Evolutionary conservation across 2,797 vertebrate species (phyloP).

Genomic region (Anniella stebbinsi): DNA sequence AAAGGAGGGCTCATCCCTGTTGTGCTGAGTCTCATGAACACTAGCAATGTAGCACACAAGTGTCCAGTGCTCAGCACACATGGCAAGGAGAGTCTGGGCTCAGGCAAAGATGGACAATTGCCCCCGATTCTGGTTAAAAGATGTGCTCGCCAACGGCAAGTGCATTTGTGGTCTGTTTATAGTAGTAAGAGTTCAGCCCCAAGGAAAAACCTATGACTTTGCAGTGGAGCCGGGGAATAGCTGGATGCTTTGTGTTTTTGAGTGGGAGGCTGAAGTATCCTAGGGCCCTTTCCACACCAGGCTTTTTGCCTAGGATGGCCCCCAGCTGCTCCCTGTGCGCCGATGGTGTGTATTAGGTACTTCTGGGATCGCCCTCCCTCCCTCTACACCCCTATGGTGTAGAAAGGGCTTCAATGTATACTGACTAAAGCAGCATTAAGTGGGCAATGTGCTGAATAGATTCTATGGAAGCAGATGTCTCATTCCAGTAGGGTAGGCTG

Average conservation of each 20-base stretch:
- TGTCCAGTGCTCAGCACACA: not conserved
- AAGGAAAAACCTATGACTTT: not conserved
- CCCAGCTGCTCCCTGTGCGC: too few species aligned
- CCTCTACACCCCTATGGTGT: too few species aligned
- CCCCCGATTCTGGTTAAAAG: not conserved
- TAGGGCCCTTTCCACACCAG: too few species aligned
- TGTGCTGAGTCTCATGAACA: not conserved
- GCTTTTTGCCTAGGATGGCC: too few species aligned
- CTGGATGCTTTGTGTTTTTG: not conserved
- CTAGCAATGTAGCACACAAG: not conserved
- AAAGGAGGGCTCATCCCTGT: not conserved
- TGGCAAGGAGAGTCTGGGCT: not conserved
- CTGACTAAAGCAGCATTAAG: not conserved
- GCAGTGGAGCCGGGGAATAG: not conserved
- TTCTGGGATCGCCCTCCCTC: too few species aligned
- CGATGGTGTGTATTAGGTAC: too few species aligned
- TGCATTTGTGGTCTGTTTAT: not conserved
- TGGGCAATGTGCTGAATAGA: not conserved
- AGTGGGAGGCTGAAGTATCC: not conserved
- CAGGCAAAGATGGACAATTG: not conserved
- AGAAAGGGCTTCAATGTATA: too few species aligned
- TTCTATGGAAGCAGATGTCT: not conserved
- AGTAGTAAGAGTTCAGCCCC: not conserved
- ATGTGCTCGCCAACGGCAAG: not conserved
- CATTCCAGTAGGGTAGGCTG: too few species aligned